A percentile compares a stretch with the other conserved stretches of the same genome.
Conservation (phyloP, 2,888 invertebrate genomes). For the Ecliptopera silaceata region DNA sequence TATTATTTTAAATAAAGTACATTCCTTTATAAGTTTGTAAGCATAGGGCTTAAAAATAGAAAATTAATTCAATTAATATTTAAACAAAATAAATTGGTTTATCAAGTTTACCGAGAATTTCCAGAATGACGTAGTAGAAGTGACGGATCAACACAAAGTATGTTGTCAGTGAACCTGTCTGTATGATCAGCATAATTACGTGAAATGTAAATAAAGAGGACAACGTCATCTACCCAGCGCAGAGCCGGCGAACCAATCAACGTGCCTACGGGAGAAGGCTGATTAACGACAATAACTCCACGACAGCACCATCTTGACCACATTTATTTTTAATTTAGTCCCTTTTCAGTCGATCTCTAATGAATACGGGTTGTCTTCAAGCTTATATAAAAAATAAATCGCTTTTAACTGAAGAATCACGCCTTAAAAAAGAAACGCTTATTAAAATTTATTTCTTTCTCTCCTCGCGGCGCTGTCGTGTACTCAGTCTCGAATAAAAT, state of each 20-base stretch:
- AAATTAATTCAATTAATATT: too few species aligned
- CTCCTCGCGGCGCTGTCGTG: constrained; percentile 79
- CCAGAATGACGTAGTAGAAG: constrained; percentile 9
- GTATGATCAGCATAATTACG: constrained; percentile 60
- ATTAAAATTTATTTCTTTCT: constrained; percentile 84
- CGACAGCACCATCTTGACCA: constrained; percentile 75
- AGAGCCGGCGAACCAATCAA: constrained; percentile 64
- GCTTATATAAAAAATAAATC: constrained; percentile 83
- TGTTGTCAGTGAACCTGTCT: constrained; percentile 41
- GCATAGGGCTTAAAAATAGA: too few species aligned
- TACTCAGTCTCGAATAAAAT: constrained; percentile 81
- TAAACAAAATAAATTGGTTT: neutral
- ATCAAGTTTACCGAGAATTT: neutral
- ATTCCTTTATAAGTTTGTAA: too few species aligned
- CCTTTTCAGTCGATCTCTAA: constrained; percentile 82
- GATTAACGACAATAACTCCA: constrained; percentile 81
- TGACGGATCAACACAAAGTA: constrained; percentile 29
- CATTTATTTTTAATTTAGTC: constrained; percentile 78
- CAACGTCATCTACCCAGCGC: constrained; percentile 49
- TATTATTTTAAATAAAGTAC: too few species aligned
- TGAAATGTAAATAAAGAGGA: constrained; percentile 65
- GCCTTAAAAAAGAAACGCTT: constrained; percentile 83
- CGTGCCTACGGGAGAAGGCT: constrained; percentile 66
- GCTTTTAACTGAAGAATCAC: constrained; percentile 83
- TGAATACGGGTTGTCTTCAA: constrained; percentile 82